Base-by-base conservation (phyloP, 2,797 vertebrate species). In the Spinus olivaceus region DNA sequence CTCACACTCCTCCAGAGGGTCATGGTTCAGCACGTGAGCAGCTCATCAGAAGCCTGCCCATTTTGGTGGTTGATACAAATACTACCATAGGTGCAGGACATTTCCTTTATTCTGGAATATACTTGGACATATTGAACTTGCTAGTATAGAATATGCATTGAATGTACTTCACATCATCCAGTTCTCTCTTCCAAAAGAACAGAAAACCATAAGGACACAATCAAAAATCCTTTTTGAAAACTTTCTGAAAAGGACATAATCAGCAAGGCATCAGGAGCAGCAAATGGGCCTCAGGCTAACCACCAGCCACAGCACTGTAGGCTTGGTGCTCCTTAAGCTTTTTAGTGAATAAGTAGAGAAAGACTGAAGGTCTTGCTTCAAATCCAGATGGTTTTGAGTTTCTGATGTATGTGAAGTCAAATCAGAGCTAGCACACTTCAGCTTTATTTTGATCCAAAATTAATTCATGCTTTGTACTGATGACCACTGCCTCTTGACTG, bases 1-100 rank as follows among this genome's bases (percentile, higher is more conserved):
- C 21, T 53, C 32, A 37, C 5, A 4, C 2, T 70, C 30, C 41
- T 65, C 24, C 14, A 59, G 22, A 17, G 28, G 20, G 14, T 8
- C 28, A 32, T 4, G 8, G 24, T 8, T 47, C 71, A 82, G 47
- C 16, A 49, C 0, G 0, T 6, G 41, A 47, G 28, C 0, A 0
- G 28, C 70, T 90, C 59, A 35, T n/a, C 25, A 72, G 33, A 24
- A 27, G 12, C 32, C 18, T 54, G 16, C 27, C 25, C 49, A 2
- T 35, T 91, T 77, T 78, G 27, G 32, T 32, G n/a, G 19, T 23
- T 79, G 54, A 28, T 60, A 24, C 4, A 41, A 23, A 72, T 61
- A 14, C 23, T 78, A 8, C 4, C 18, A 53, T 2, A 49, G 20
- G 27, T 21, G 14, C 9, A 65, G 25, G 32, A 25, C 23, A 22